Conservation (phyloP, 2,113 vertebrate species). For the Bos taurus region ARS-UCD2.0 NC_037352.1:21428501-21429000, state of each 20-base stretch:
- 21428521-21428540: not conserved
- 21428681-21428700: not conserved
- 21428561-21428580: not conserved
- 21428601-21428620: not conserved
- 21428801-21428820: not conserved
- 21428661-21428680: not conserved
- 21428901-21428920: not conserved
- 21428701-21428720: not conserved
- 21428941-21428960: not conserved
- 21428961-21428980: not conserved
- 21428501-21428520: not conserved
- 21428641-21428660: not conserved
- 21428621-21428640: accelerated
- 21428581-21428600: not conserved
- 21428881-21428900: not conserved
- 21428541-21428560: accelerated
- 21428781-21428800: not conserved
- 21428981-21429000: not conserved
- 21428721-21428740: not conserved
- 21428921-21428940: not conserved
- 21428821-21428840: not conserved
- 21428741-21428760: not conserved
- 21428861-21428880: not conserved
- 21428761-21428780: not conserved
- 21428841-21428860: not conserved